phyloP scores from a whole-genome alignment of 2,888 invertebrate genomes.

The Plebejus melissa region DNA sequence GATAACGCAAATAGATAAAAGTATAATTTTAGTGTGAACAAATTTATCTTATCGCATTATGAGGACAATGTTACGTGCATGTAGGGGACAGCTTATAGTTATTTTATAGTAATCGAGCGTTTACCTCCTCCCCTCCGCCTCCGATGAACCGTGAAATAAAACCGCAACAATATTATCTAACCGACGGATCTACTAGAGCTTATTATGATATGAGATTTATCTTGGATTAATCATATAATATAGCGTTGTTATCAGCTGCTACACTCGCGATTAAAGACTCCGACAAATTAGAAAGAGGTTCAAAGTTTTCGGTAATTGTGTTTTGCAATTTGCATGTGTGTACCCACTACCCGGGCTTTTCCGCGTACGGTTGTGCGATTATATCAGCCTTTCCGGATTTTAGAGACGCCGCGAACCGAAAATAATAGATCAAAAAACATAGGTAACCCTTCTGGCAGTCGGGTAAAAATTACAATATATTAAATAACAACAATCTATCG shows the following conservation, averaged over 20 bases:
- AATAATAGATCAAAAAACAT: neutral
- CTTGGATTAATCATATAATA: neutral
- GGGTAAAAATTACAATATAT: neutral
- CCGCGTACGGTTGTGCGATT: neutral
- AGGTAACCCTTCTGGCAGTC: too few species aligned
- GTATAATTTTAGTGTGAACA: conserved; percentile 8
- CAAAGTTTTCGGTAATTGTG: neutral
- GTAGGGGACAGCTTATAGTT: conserved; percentile 12
- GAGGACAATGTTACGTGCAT: neutral
- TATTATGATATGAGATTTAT: conserved; percentile 20
- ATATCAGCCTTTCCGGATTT: neutral
- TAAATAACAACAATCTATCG: neutral
- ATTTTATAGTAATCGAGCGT: conserved; percentile 11
- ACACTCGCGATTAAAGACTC: neutral
- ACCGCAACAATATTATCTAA: conserved; percentile 27
- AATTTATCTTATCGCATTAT: conserved; percentile 2
- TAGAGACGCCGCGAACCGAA: neutral
- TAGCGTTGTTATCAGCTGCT: neutral
- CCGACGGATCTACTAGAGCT: conserved; percentile 14
- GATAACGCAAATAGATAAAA: conserved; percentile 15
- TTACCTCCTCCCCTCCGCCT: conserved; percentile 1
- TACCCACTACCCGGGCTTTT: neutral
- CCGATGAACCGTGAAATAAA: conserved; percentile 22
- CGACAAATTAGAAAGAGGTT: neutral
- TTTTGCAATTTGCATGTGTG: too few species aligned